phyloP scores from a whole-genome alignment of 53 echinoderm and acorn worm genomes.

The Luidia sarsii region DNA sequence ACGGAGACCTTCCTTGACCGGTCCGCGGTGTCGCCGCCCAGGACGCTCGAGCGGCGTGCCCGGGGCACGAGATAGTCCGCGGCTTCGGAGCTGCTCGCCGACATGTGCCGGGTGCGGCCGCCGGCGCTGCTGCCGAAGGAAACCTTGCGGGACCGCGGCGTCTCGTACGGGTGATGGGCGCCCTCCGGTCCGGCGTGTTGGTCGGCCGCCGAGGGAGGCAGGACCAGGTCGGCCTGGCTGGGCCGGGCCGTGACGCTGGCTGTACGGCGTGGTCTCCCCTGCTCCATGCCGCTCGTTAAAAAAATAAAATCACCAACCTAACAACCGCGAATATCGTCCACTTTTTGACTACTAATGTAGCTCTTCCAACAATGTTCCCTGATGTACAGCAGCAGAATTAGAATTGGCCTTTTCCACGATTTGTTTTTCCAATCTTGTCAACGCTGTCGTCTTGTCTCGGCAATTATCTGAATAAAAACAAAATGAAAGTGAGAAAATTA shows the following conservation, averaged over 20 bases:
- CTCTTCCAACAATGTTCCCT: too few relatives aligned
- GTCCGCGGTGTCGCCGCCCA: slow-evolving; percentile 37
- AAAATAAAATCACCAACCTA: too few relatives aligned
- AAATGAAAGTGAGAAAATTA: too few relatives aligned
- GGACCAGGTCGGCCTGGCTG: neutral
- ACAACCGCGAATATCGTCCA: too few relatives aligned
- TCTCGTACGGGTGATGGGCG: neutral
- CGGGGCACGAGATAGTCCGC: slow-evolving; percentile 14
- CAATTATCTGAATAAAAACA: too few relatives aligned
- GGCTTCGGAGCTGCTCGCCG: slow-evolving; percentile 13
- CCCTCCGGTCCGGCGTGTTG: neutral
- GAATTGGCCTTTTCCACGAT: too few relatives aligned
- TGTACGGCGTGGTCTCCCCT: slow-evolving; percentile 26
- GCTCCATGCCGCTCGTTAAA: too few relatives aligned
- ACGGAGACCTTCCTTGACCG: slow-evolving; percentile 27
- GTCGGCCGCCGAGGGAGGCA: neutral
- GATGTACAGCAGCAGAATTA: too few relatives aligned
- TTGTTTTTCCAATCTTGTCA: too few relatives aligned
- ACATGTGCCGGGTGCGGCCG: slow-evolving; percentile 10
- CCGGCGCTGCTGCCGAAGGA: slow-evolving; percentile 36
- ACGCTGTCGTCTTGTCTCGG: too few relatives aligned
- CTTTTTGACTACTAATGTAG: too few relatives aligned
- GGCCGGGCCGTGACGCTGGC: slow-evolving; percentile 20
- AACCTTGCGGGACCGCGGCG: slow-evolving; percentile 44
- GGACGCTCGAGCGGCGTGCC: slow-evolving; percentile 8